phyloP scores from a whole-genome alignment of 2,797 vertebrate species.

The Propithecus perrieri region DNA sequence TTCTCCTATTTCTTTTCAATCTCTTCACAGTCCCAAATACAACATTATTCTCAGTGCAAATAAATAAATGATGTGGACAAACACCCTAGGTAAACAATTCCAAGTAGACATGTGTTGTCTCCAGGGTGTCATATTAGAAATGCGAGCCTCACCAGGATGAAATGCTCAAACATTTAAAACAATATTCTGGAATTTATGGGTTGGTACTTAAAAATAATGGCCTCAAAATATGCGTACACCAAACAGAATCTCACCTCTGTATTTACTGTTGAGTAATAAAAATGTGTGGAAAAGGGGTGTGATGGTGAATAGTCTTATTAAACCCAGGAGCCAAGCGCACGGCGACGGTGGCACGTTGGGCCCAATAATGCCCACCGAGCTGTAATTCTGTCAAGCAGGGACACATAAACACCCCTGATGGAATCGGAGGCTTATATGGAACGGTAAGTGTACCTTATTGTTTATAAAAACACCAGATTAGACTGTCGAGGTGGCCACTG shows the following conservation, averaged over 20 bases:
- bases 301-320: neutral
- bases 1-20: neutral
- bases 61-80: neutral
- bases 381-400: conserved; percentile 37
- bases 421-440: neutral
- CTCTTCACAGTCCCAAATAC: neutral
- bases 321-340: neutral
- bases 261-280: conserved; percentile 69
- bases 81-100: neutral
- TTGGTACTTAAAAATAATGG: conserved; percentile 60
- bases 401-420: neutral
- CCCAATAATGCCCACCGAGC: neutral
- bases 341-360: neutral
- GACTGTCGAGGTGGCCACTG: neutral
- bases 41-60: neutral
- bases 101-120: neutral
- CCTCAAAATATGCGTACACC: neutral
- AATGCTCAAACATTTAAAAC: conserved; percentile 51
- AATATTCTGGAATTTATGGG: conserved; percentile 58
- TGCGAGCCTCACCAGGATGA: neutral
- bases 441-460: neutral
- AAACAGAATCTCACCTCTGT: conserved; percentile 62
- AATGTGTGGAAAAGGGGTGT: neutral
- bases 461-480: conserved; percentile 26
- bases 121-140: neutral